Evolutionary conservation across 2,888 invertebrate genomes (phyloP).

Genomic region (Netelia melanura): DNA sequence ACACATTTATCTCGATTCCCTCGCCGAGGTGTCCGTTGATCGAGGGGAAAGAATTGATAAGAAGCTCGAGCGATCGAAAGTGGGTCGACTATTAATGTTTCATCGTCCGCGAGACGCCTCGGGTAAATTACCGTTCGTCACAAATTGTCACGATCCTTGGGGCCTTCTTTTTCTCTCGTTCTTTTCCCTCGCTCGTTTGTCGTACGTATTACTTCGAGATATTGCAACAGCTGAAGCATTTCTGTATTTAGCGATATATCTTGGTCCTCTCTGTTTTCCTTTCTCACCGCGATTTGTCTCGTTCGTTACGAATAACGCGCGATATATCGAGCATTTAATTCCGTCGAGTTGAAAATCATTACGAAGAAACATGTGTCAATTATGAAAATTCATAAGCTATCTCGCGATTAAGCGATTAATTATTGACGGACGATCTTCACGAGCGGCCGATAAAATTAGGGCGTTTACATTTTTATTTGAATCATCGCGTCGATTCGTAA

Average conservation of each 20-base stretch:
- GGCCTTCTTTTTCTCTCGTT: neutral
- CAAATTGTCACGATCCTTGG: conserved; percentile 36
- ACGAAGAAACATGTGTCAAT: too few species aligned
- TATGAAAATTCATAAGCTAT: too few species aligned
- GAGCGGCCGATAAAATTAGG: too few species aligned
- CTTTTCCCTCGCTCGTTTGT: neutral
- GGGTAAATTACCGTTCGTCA: conserved; percentile 14
- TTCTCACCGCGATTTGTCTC: conserved; percentile 1
- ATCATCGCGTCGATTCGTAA: too few species aligned
- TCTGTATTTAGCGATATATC: conserved; percentile 25
- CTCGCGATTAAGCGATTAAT: too few species aligned
- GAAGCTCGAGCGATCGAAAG: conserved; percentile 36
- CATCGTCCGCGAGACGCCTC: conserved; percentile 19
- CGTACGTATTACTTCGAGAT: conserved; percentile 14
- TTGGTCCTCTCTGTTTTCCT: neutral
- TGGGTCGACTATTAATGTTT: conserved; percentile 59
- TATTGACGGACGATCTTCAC: too few species aligned
- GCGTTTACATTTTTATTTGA: too few species aligned
- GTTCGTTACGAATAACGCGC: neutral
- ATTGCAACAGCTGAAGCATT: conserved; percentile 25
- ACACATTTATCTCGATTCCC: neutral
- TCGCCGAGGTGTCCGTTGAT: conserved; percentile 25
- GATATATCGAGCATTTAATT: neutral
- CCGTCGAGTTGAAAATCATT: too few species aligned
- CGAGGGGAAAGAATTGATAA: conserved; percentile 49